Evolutionary conservation across 1,140 invertebrate species (phyloP).

Genomic region (Babylonia areolata): DNA sequence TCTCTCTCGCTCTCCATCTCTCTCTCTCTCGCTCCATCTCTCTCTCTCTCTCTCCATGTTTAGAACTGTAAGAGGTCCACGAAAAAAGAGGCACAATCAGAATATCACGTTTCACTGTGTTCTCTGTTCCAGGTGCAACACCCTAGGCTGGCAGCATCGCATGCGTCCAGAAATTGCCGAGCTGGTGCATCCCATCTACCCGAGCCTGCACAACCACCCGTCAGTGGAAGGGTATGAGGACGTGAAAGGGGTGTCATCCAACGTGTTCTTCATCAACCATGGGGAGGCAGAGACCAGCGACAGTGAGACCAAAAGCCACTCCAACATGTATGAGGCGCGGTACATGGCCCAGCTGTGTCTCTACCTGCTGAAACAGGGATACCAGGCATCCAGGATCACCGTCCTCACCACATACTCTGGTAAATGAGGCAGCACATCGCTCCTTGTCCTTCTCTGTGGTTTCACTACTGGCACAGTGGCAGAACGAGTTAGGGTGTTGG

Average conservation of each 20-base stretch:
- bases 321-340: constrained; percentile 60
- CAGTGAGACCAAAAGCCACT: constrained; percentile 41
- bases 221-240: constrained; percentile 62
- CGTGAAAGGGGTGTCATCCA: constrained; percentile 69
- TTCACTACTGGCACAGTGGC: too few relatives aligned
- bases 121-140: neutral
- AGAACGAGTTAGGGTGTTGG: too few relatives aligned
- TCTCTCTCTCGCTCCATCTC: too few relatives aligned
- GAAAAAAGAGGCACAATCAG: neutral
- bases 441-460: too few relatives aligned
- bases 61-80: too few relatives aligned
- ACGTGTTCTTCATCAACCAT: constrained; percentile 76
- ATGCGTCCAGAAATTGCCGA: constrained; percentile 72
- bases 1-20: too few relatives aligned
- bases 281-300: constrained; percentile 56
- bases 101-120: neutral
- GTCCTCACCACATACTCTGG: constrained; percentile 75
- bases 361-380: constrained; percentile 75
- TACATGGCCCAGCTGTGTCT: constrained; percentile 66
- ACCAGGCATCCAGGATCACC: constrained; percentile 70
- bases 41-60: too few relatives aligned
- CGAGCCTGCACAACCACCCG: constrained; percentile 65
- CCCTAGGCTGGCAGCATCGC: constrained; percentile 63
- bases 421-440: too few relatives aligned
- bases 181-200: constrained; percentile 74